Evolutionary conservation across 2,797 vertebrate genomes (phyloP), one percentile per base, ranked within the genome.

Genomic region (Cyclura pinguis): DNA sequence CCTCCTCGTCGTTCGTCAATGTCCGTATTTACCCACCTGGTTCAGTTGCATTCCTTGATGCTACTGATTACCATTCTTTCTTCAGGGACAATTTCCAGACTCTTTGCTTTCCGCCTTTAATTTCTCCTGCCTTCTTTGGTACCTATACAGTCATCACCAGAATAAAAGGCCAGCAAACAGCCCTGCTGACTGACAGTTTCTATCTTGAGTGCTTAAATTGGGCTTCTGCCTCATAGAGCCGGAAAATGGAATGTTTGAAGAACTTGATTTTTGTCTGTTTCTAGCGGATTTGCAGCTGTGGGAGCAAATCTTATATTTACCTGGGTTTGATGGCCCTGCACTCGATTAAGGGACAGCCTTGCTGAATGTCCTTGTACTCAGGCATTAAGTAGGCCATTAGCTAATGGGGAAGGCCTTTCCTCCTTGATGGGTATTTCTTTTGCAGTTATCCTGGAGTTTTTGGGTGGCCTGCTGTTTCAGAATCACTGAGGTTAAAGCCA

Each of bases 181-280:
- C 81, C n/a, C 16, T 27, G 59, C 24, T 27, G 91, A 55, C 35
- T 88, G 14, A 5, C 86, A n/a, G 6, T 90, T 78, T 84, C 50
- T 91, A 62, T 55, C 67, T 84, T 76, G 59, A 74, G 88, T 86
- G 84, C 69, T 78, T 88, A 29, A 52, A 84, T 86, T 55, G 76
- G 42, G 6, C 88, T 88, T 76, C 14, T 64, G 76, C 52, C 22
- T 67, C 18, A 81, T 38, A 22, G 22, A 72, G 1, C 62, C 74
- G 69, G 42, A 76, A 32, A 67, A 77, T 87, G 29, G 38, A 27
- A 32, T 73, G 59, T 77, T 88, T 69, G 64, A 90, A 27, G 55
- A 82, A 18, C 73, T 86, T 77, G 47, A 73, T 72, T 89, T 59
- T 47, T 84, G 1, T 0, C 0, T 77, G 20, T 35, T 84, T 84